phyloP scores from a whole-genome alignment of 2,888 invertebrate genomes.

The Calameuta idolon region DNA sequence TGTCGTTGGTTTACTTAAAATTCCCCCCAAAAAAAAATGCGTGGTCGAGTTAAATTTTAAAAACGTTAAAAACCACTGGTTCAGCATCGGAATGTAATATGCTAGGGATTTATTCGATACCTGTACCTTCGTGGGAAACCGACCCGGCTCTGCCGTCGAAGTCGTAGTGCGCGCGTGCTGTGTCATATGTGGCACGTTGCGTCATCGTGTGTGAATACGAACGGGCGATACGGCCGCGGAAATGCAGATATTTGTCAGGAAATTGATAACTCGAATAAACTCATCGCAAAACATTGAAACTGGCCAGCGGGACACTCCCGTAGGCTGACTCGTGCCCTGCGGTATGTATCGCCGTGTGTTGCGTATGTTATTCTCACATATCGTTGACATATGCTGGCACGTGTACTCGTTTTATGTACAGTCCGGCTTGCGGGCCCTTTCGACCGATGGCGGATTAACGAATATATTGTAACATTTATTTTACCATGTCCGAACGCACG shows the following conservation, averaged over 20 bases:
- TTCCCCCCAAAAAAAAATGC: not conserved
- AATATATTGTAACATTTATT: not conserved
- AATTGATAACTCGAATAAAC: slow-evolving; percentile 66
- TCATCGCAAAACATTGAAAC: slow-evolving; percentile 60
- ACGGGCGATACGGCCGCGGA: slow-evolving; percentile 35
- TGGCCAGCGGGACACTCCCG: slow-evolving; percentile 24
- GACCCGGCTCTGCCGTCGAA: slow-evolving; percentile 14
- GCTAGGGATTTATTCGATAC: slow-evolving; percentile 45
- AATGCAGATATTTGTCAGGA: slow-evolving; percentile 64
- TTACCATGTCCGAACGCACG: not conserved
- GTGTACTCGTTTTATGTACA: not conserved
- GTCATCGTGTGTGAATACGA: not conserved
- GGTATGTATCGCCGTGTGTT: not conserved
- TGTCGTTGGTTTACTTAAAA: not conserved
- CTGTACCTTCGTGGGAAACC: slow-evolving; percentile 29
- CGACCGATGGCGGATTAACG: not conserved
- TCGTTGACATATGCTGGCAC: not conserved
- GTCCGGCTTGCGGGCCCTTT: not conserved
- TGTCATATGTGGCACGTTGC: not conserved
- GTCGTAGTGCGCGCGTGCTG: not conserved
- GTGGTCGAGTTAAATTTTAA: not conserved
- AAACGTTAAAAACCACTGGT: not conserved
- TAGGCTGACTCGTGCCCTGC: not conserved
- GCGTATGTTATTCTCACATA: not conserved
- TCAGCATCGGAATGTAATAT: slow-evolving; percentile 40